Base-by-base conservation (phyloP, 2,888 invertebrate genomes). In the Lydus trimaculatus region DNA sequence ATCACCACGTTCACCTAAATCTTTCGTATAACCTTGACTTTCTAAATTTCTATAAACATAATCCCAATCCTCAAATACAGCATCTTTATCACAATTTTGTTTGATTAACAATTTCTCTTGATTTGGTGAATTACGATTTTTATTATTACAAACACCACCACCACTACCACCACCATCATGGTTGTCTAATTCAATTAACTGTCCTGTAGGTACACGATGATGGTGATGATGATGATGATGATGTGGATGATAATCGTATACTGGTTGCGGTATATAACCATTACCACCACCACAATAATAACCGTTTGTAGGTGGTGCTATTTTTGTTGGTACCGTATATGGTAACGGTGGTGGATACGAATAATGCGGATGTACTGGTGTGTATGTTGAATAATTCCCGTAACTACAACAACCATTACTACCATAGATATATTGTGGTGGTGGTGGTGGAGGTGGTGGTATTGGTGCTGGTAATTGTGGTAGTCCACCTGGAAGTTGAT, bases 31-130 rank as follows among this genome's bases (percentile, higher is more conserved):
- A 0, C 92, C 91, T 77, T 92, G 90, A 75, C 90, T 92, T 67
- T 94, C 92, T 39, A 94, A 85, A 80, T 92, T 92, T 75, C 90
- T 89, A 80, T 91, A 94, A 0, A 94, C 94, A 79, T 93, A 94
- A 80, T 92, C 92, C 94, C 94, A 95, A 63, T 90, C 90, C 74
- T 93, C 93, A 66, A 90, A 90, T 7, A 28, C 56, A 56, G 28
- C 56, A 56, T 56, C 56, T 56, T 56, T 56, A 90, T 91, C 72
- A 91, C 91, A 73, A 91, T 90, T 69, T 75, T 73, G 28, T 76
- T 23, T n/a, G 7, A n/a, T 17, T n/a, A 28, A n/a, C n/a, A n/a
- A 56, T 36, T 66, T 60, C 33, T 72, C 69, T 59, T 48, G 70
- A 25, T 63, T 66, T 20, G 48, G 31, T 20, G 28, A 17, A 61